Percentiles rank a stretch among this genome's conserved stretches.
These are phyloP conservation scores for Tragelaphus buxtoni DNA, from an alignment of 2,113 vertebrate species.

Conservation along the genomic window DNA sequence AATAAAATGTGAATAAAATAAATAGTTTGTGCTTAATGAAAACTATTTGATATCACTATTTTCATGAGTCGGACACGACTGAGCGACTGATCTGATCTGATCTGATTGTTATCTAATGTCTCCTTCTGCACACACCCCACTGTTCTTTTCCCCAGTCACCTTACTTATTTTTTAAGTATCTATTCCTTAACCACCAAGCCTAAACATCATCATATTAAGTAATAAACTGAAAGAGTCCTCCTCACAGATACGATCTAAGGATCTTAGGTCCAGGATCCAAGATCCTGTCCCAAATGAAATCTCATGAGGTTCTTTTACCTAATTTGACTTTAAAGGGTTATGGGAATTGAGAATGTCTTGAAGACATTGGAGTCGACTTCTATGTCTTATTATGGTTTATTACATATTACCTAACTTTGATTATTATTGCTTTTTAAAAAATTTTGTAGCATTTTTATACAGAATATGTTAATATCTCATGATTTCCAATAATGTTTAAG, in stretches of 20 bases:
- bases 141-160: neutral
- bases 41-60: neutral
- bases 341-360: neutral
- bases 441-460: neutral
- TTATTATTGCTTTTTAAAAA: neutral
- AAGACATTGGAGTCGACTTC: neutral
- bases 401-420: neutral
- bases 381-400: neutral
- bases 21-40: neutral
- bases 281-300: neutral
- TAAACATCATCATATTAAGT: neutral
- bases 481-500: neutral
- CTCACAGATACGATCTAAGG: neutral
- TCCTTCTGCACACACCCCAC: neutral
- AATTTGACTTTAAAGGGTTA: neutral
- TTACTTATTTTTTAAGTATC: neutral
- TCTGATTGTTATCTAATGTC: neutral
- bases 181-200: neutral
- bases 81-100: too few relatives aligned
- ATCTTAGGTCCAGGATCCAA: neutral
- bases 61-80: neutral
- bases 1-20: neutral
- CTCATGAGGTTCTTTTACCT: neutral
- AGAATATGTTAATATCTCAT: neutral
- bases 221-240: neutral